phyloP scores from a whole-genome alignment of 2,113 vertebrate species.

The Noctilio leporinus region DNA sequence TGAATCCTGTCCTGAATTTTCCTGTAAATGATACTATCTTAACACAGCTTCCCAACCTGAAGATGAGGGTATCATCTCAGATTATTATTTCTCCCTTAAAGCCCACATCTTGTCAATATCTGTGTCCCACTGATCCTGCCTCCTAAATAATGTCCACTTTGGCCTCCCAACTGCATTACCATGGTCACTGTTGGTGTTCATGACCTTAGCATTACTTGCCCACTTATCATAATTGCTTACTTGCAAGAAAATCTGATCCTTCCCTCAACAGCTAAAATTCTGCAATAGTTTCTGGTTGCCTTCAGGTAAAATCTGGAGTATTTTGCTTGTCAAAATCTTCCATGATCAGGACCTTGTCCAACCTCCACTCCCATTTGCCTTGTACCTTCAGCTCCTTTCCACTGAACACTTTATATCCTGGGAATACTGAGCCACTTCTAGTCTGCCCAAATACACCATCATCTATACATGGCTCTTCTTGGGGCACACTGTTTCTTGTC shows the following conservation, averaged over 20 bases:
- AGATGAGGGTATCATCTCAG: not conserved
- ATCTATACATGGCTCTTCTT: not conserved
- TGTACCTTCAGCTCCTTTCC: not conserved
- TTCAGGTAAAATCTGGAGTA: not conserved
- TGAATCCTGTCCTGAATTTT: not conserved
- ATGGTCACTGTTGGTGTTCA: not conserved
- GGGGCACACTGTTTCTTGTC: not conserved
- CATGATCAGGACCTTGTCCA: not conserved
- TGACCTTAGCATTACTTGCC: not conserved
- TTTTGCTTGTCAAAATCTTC: not conserved
- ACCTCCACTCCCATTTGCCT: not conserved
- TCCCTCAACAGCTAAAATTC: not conserved
- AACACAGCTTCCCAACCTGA: not conserved
- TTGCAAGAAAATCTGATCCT: not conserved
- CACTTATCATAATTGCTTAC: not conserved
- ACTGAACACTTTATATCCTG: not conserved
- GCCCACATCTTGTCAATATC: not conserved
- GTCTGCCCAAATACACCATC: not conserved
- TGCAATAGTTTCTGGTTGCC: not conserved
- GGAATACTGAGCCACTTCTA: not conserved
- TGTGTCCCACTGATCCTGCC: not conserved
- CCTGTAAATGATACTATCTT: not conserved
- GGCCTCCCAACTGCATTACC: not conserved
- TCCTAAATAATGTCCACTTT: not conserved
- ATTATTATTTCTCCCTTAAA: not conserved